Base-by-base conservation (phyloP, 1,140 invertebrate species). In the Drosophila sechellia region DNA sequence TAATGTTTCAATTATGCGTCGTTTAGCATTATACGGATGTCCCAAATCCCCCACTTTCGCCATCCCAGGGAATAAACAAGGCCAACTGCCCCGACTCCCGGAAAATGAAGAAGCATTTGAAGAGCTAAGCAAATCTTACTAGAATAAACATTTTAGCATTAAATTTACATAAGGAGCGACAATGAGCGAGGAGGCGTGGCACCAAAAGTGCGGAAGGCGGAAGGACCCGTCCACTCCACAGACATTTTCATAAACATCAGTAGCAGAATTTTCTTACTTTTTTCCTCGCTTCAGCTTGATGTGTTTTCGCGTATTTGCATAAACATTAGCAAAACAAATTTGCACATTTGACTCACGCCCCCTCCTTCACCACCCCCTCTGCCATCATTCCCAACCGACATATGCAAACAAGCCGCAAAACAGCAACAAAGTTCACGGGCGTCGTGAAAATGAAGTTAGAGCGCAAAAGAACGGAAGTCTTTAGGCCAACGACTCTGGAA, bases 261-360 rank as follows among this genome's bases (percentile, higher is more conserved):
- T 56, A 49, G 76, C 27, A 43, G 49, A 37, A 34, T 43, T 53
- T 76, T 68, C 37, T 53, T 53, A 25, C 12, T 53, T 56, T 55
- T 70, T 70, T 65, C 42, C 13, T 45, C 31, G 17, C 54, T 59
- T 50, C 31, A 59, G 53, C 83, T 53, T 77, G 65, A 77, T 77
- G 66, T 85, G 68, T 76, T 74, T 72, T 71, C 69, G 72, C 77
- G 77, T 87, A 89, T 87, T 87, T 87, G 84, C 84, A 87, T 87
- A 87, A 87, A 89, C 84, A 87, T 87, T 87, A 87, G 84, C 84
- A 87, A 87, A 87, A 83, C 79, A 87, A 87, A 87, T 87, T 87
- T 87, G 79, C 84, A 87, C 84, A 83, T 89, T 89, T 89, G 72
- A 76, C 76, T 78, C 60, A 76, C 69, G 53, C 46, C 46, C 53